Evolutionary conservation across 2,797 vertebrate genomes (phyloP), one percentile per base, ranked within the genome.

Genomic region (Muraenolepis orangiensis): DNA sequence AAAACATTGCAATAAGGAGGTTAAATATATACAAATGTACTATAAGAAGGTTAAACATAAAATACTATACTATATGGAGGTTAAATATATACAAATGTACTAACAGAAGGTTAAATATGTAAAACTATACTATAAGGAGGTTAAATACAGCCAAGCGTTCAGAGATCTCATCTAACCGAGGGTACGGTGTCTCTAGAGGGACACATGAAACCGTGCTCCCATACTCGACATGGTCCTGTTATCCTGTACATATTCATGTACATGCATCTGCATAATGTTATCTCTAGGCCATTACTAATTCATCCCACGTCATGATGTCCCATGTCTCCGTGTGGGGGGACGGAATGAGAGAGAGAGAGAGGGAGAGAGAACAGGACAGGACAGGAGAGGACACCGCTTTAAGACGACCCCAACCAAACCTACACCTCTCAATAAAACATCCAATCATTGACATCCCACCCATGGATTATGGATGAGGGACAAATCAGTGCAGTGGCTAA

Each of bases 391-490:
- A n/a, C 23, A 11, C 2, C 11, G 23, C 57, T 26, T 12, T 23
- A 64, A 36, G 78, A 74, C 70, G 51, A 28, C 4, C 0, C 57
- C 46, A n/a, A 18, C 18, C 18, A 57, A 57, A 57, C 46, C 20
- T 57, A 57, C 46, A n/a, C 74, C 72, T 69, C 80, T 89, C 81
- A 90, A 90, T 90, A 87, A 91, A 90, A 87, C 82, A 90, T 91
- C 73, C 82, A 88, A 91, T 87, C 88, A 87, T 88, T 90, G 81
- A 86, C 74, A 89, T 90, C 89, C 87, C 84, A 74, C 30, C 82
- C 16, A 82, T 91, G 76, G 75, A 84, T 90, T 80, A 91, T 91
- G 81, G 73, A 90, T 82, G 69, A 73, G 36, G 69, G 66, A 73
- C 79, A 85, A 88, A 88, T 90, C 73, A 86, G 87, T 86, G 81